Evolutionary conservation across 2,888 invertebrate species (phyloP), one percentile per base, ranked within the genome.

Genomic region (Eupithecia abbreviata): DNA sequence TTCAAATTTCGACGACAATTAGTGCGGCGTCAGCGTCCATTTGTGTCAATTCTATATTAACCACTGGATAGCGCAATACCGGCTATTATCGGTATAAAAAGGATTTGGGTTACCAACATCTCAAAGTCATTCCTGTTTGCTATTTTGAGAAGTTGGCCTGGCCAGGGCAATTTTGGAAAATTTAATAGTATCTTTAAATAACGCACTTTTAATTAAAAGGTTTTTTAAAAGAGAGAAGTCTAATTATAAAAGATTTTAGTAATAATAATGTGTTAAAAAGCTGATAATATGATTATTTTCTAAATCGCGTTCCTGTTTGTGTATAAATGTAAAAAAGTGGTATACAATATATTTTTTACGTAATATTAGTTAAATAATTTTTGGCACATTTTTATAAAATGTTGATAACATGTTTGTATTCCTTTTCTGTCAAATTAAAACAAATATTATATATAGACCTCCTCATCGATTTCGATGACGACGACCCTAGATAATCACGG

Each of bases 1-100:
- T 58, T 58, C 58, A 58, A 58, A 58, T 58, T 58, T 58, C 18
- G 58, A 58, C 58, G 58, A 58, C 58, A 58, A 58, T 58, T 10
- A 58, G 18, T 10, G 58, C 58, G 18, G 9, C 58, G 30, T 30
- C 62, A 62, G 62, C 62, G 30, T 62, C 12, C 62, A 12, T 62
- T 62, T 12, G 30, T 4, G 62, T 62, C 62, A 62, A 10, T 62
- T 18, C 62, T 62, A 30, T 9, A 62, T 62, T 62, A 30, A 62
- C 30, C 62, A 1, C n/a, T 55, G 55, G 1, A 55, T 51, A 51
- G 15, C 6, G 7, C 55, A 18, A 55, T 9, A 55, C 55, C 18
- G 18, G 58, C 10, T 55, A n/a, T 55, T 55, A 58, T 18, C 4
- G 30, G 10, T 12, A 47, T 47, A 47, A 9, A 9, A 58, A 58